Percentiles rank a stretch among this genome's conserved stretches.
Conservation (phyloP, 2,888 invertebrate genomes). For the Timandra comae region DNA sequence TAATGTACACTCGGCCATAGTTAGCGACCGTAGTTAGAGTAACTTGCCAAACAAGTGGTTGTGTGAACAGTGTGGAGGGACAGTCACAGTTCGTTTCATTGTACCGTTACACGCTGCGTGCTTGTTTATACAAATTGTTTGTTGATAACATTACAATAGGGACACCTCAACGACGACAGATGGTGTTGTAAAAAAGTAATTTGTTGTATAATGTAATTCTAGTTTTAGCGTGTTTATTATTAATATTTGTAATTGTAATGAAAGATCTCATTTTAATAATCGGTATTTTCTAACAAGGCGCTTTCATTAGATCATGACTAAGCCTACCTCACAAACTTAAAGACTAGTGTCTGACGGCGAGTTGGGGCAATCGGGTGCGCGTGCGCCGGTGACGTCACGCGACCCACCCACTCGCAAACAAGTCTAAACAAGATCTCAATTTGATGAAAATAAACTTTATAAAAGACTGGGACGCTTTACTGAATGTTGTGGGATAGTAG, state of each 20-base stretch:
- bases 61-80: not conserved
- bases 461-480: constrained; percentile 78
- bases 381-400: constrained; percentile 25
- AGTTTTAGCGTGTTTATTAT: constrained; percentile 73
- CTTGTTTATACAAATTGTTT: constrained; percentile 40
- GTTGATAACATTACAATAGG: constrained; percentile 39
- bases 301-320: constrained; percentile 77
- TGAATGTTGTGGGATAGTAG: constrained; percentile 76
- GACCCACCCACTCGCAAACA: constrained; percentile 52
- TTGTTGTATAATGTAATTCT: constrained; percentile 74
- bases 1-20: constrained; percentile 12
- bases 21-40: constrained; percentile 14
- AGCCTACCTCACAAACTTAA: constrained; percentile 75
- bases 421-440: constrained; percentile 77
- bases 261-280: constrained; percentile 78
- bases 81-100: constrained; percentile 49
- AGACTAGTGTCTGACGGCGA: constrained; percentile 47
- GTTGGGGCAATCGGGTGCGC: constrained; percentile 6
- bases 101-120: constrained; percentile 61
- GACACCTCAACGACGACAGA: constrained; percentile 45
- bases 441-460: constrained; percentile 75
- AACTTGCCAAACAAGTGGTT: constrained; percentile 14
- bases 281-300: constrained; percentile 78
- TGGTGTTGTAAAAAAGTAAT: constrained; percentile 68
- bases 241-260: constrained; percentile 76